Conservation (phyloP, 2,113 vertebrate genomes). For the Mesoclemmys tuberculata region DNA sequence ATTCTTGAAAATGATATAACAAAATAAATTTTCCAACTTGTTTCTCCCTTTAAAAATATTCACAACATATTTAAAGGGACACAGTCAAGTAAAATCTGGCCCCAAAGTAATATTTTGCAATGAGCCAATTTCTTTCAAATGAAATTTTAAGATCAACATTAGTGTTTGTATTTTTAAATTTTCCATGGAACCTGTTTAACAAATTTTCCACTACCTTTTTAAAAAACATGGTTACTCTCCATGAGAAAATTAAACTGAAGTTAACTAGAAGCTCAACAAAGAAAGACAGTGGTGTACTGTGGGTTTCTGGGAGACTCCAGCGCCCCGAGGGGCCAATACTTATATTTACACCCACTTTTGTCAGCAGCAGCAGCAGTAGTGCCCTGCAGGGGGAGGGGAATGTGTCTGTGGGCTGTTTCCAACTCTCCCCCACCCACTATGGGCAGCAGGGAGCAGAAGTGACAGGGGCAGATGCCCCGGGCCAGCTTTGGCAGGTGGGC, state of each 20-base stretch:
- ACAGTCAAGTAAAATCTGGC: neutral
- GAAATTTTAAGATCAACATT: neutral
- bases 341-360: too few relatives aligned
- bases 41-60: slow-evolving; percentile 20
- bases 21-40: neutral
- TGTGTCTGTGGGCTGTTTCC: too few relatives aligned
- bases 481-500: too few relatives aligned
- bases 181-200: slow-evolving; percentile 13
- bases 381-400: too few relatives aligned
- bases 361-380: too few relatives aligned
- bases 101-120: neutral
- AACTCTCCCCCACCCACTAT: too few relatives aligned
- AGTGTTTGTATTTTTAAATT: neutral
- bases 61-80: neutral
- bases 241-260: neutral
- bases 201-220: slow-evolving; percentile 5
- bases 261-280: neutral
- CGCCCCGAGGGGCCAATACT: too few relatives aligned
- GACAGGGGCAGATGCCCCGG: too few relatives aligned
- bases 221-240: neutral
- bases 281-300: neutral
- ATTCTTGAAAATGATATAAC: neutral
- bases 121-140: neutral
- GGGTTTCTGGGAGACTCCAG: too few relatives aligned
- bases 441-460: too few relatives aligned